Conservation (phyloP, 2,888 invertebrate genomes). For the Drosophila anomelani region DNA sequence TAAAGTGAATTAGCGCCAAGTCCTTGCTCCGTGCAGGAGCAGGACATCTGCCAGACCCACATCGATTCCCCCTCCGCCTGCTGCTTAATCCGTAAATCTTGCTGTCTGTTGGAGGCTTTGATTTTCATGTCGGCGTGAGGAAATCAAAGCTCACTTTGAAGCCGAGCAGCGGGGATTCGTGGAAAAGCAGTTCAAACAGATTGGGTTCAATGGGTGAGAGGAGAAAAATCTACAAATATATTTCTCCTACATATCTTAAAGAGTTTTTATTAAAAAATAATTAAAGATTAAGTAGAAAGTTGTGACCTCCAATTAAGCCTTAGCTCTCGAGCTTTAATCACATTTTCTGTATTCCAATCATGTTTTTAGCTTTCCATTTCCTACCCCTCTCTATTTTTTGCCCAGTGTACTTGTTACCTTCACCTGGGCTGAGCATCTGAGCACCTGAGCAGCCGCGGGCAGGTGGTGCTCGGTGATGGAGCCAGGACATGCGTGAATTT, state of each 20-base stretch:
- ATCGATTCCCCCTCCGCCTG: constrained; percentile 10
- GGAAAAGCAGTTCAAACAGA: not conserved
- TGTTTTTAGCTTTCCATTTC: not conserved
- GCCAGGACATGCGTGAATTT: constrained; percentile 57
- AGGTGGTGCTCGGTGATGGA: constrained; percentile 19
- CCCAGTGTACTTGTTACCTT: not conserved
- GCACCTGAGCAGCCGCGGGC: not conserved
- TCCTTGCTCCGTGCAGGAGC: constrained; percentile 45
- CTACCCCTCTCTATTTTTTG: not conserved
- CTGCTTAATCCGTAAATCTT: constrained; percentile 25
- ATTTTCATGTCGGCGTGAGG: constrained; percentile 51
- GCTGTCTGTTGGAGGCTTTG: constrained; percentile 45
- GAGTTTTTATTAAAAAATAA: too few species aligned
- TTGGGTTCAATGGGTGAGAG: not conserved
- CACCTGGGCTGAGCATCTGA: not conserved
- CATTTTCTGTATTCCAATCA: not conserved
- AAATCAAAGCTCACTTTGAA: constrained; percentile 66
- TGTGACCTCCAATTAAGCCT: not conserved
- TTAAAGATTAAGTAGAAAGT: too few species aligned
- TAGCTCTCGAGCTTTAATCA: not conserved
- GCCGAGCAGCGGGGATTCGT: constrained; percentile 17
- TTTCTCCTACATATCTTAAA: not conserved
- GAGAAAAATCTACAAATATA: not conserved
- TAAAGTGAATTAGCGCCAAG: constrained; percentile 70
- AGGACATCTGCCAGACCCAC: constrained; percentile 30